Conservation (phyloP, 2,797 vertebrate genomes). For the Gila robusta region DNA sequence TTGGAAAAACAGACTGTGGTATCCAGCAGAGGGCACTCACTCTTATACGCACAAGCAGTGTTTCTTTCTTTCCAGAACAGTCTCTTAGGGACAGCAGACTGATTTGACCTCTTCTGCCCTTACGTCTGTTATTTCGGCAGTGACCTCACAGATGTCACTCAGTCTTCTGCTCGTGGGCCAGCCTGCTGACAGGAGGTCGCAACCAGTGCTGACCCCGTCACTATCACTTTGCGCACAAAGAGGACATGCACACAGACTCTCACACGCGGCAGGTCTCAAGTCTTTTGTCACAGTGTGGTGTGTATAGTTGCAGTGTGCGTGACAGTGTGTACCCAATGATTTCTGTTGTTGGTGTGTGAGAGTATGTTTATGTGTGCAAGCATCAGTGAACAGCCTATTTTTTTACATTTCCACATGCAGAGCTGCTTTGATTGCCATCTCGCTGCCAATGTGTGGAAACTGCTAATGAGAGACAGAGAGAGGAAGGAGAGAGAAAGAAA, state of each 20-base stretch:
- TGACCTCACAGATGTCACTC: constrained; percentile 58
- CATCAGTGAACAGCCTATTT: constrained; percentile 30
- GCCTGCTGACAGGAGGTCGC: constrained; percentile 54
- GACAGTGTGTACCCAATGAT: constrained; percentile 5
- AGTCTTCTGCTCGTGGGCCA: constrained; percentile 34
- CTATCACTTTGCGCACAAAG: constrained; percentile 43
- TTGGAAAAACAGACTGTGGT: neutral
- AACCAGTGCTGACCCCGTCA: constrained; percentile 45
- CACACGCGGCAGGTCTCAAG: constrained; percentile 30
- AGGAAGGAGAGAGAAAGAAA: constrained; percentile 27
- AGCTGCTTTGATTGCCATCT: constrained; percentile 50
- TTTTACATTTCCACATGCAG: constrained; percentile 36
- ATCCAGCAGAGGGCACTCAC: constrained; percentile 44
- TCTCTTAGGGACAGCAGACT: constrained; percentile 44
- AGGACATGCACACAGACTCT: constrained; percentile 23
- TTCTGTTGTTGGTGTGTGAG: constrained; percentile 10
- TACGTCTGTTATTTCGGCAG: constrained; percentile 45
- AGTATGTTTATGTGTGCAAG: constrained; percentile 22
- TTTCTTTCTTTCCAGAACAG: constrained; percentile 28
- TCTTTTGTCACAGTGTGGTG: constrained; percentile 38
- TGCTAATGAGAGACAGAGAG: constrained; percentile 52
- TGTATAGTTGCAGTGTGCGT: constrained; percentile 27
- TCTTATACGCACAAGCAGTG: constrained; percentile 38
- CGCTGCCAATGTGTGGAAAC: constrained; percentile 51
- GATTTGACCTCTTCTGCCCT: constrained; percentile 44